Conservation (phyloP, 1,140 invertebrate genomes). For the Hypsibius dujardini region DNA sequence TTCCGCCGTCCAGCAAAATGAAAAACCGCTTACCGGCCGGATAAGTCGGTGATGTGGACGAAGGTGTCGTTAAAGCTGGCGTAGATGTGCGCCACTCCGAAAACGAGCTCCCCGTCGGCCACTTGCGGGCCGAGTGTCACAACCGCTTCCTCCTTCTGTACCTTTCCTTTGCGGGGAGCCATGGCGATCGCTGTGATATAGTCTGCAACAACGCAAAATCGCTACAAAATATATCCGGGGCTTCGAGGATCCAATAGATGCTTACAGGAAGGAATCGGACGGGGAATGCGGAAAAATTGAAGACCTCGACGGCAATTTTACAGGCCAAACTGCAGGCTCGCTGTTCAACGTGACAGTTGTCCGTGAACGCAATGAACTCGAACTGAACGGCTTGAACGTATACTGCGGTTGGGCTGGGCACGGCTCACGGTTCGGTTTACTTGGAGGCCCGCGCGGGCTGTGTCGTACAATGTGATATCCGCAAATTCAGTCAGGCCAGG, state of each 20-base stretch:
- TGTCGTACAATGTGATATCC: too few relatives aligned
- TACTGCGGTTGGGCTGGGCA: too few relatives aligned
- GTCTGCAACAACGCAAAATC: background rate
- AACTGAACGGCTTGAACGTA: too few relatives aligned
- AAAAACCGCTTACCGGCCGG: conserved; percentile 50
- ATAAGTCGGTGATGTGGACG: conserved; percentile 97
- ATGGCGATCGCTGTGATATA: conserved; percentile 38
- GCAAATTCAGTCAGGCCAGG: too few relatives aligned
- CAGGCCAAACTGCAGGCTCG: too few relatives aligned
- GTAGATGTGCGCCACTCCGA: conserved; percentile 97
- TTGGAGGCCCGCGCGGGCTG: too few relatives aligned
- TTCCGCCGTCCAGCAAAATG: conserved; percentile 8
- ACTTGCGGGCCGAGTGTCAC: conserved; percentile 90
- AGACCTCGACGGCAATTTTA: background rate
- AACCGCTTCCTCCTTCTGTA: conserved; percentile 85
- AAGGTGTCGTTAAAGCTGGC: conserved; percentile 99
- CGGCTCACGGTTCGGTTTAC: too few relatives aligned
- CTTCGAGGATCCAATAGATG: background rate
- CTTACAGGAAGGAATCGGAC: background rate
- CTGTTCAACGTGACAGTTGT: too few relatives aligned
- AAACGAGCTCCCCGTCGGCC: conserved; percentile 87
- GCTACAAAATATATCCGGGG: background rate
- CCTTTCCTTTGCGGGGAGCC: conserved; percentile 93
- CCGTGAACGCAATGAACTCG: too few relatives aligned
- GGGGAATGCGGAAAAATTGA: background rate